Conservation (phyloP, 2,113 vertebrate species). For the Benitochromis conjunctus region DNA sequence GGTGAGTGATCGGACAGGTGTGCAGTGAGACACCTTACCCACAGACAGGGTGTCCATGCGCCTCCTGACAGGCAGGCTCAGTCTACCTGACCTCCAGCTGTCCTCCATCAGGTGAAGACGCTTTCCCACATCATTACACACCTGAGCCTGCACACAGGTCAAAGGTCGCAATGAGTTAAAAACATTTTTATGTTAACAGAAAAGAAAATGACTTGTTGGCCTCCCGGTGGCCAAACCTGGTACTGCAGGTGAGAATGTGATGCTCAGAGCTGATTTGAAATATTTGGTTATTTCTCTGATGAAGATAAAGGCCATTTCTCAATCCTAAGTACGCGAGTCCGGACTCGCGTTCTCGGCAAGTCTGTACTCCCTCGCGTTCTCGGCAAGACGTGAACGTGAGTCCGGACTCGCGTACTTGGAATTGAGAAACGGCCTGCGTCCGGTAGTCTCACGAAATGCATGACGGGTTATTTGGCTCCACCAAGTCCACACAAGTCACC, state of each 20-base stretch:
- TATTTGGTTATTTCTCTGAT: not conserved
- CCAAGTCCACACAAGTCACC: no score
- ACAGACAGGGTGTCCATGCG: constrained; percentile 81
- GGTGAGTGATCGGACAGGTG: fast-evolving
- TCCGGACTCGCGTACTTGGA: no score
- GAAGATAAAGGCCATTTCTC: no score
- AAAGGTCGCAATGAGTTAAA: not conserved
- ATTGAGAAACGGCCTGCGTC: no score
- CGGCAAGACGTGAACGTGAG: no score
- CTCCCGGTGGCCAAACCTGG: not conserved
- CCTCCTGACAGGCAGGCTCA: constrained; percentile 83
- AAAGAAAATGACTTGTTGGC: not conserved
- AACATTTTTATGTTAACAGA: not conserved
- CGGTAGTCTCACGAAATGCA: no score
- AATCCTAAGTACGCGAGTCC: no score
- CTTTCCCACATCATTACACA: constrained; percentile 86
- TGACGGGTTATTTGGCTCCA: no score
- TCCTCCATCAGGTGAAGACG: constrained; percentile 81
- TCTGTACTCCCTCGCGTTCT: no score
- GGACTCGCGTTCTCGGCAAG: no score
- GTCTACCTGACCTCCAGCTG: constrained; percentile 80
- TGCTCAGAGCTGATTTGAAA: not conserved
- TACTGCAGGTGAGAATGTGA: not conserved
- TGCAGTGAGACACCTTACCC: constrained; percentile 69
- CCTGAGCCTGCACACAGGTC: constrained; percentile 80